Base-by-base conservation (phyloP, 2,888 invertebrate genomes). In the Monochamus alternatus region DNA sequence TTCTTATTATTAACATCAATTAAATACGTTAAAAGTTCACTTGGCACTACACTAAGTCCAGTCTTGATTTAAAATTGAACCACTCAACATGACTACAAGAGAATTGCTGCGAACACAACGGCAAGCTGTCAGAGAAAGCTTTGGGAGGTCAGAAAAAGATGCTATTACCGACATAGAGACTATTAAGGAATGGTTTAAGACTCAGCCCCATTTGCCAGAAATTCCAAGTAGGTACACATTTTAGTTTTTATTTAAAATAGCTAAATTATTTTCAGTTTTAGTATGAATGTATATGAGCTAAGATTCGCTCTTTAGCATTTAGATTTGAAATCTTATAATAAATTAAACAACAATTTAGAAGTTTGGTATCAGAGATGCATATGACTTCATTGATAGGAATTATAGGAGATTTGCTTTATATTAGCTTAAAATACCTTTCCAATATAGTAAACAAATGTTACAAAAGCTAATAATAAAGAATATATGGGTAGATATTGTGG, bases 121-220 rank as follows among this genome's bases (percentile, higher is more conserved):
- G 8, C 43, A 69, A 12, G 60, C 44, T 8, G 60, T 69, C 3
- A 10, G 60, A 22, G 60, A 60, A 43, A 12, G 47, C 3, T 69
- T 60, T 14, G 69, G 60, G 7, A 69, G 60, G 47, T 58, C 69
- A 0, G 69, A 60, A 8, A 69, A 69, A 30, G 69, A 60, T n/a
- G 60, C 60, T 7, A 5, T 5, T 3, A 31, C 22, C 47, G 69
- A 69, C 9, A 30, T 69, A 5, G 69, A 43, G 47, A 69, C 60
- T 31, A 30, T 69, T 30, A 59, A 47, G n/a, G 31, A 60, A 3
- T 69, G 69, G 69, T 3, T 69, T 4, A 69, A 69, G 47, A 51
- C 30, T 3, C 69, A 69, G n/a, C 60, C 60, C 0, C 69, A 69
- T 60, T 12, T 69, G 10, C 69, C 69, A 1, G 69, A 69, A 51